Conservation (phyloP, 2,113 vertebrate genomes). For the Varanus salvator region DNA sequence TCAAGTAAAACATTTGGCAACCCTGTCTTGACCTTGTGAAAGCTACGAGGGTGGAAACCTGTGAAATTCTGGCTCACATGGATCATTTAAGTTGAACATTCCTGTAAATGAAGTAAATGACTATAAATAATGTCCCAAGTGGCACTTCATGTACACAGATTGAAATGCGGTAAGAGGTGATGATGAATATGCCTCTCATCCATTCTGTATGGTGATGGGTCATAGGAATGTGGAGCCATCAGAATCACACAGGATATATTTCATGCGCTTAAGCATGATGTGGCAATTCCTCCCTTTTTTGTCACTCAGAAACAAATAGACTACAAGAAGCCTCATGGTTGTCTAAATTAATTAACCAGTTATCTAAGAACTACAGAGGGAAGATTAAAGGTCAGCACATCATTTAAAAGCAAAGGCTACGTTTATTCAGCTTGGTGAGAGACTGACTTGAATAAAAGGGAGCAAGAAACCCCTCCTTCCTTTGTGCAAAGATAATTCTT, state of each 20-base stretch:
- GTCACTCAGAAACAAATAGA: conserved; percentile 4
- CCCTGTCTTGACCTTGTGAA: background rate
- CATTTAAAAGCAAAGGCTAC: background rate
- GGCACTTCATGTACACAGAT: background rate
- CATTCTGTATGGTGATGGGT: rapidly evolving
- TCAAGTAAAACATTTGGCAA: too few species aligned
- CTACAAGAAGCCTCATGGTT: background rate
- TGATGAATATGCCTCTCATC: background rate
- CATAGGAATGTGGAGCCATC: conserved; percentile 28
- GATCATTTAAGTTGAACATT: background rate
- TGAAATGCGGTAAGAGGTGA: background rate
- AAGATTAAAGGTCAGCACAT: conserved; percentile 1
- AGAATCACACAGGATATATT: conserved; percentile 35
- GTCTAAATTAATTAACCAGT: conserved; percentile 3
- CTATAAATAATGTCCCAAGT: background rate
- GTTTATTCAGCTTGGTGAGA: background rate
- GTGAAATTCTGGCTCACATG: background rate
- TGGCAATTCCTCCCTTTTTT: background rate
- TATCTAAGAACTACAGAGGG: background rate
- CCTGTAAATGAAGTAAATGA: background rate
- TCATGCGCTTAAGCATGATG: rapidly evolving
- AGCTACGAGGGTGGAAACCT: background rate
- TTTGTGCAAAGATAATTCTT: too few species aligned
- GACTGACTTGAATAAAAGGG: background rate
- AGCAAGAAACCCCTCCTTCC: background rate